phyloP scores from a whole-genome alignment of 2,888 invertebrate genomes.

The Mythimna vitellina region DNA sequence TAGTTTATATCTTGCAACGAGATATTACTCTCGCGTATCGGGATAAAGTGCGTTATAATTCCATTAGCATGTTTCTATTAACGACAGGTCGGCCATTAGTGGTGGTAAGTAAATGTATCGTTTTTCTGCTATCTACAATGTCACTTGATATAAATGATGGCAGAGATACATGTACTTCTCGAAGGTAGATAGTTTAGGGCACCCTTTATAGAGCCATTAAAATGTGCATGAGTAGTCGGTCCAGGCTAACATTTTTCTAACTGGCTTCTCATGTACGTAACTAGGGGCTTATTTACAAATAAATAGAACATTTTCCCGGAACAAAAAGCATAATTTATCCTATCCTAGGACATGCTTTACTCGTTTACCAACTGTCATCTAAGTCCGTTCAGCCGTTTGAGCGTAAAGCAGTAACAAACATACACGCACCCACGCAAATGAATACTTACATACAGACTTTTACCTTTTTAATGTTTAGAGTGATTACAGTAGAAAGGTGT shows the following conservation, averaged over 20 bases:
- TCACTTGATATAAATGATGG: constrained; percentile 35
- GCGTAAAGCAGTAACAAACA: too few species aligned
- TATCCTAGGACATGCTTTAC: too few species aligned
- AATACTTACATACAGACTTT: too few species aligned
- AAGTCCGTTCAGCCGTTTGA: too few species aligned
- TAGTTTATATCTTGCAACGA: constrained; percentile 53
- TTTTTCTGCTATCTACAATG: constrained; percentile 25
- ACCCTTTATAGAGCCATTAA: background rate
- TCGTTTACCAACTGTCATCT: too few species aligned
- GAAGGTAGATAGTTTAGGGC: background rate
- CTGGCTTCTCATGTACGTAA: too few species aligned
- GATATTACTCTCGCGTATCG: constrained; percentile 41
- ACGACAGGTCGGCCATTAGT: constrained; percentile 44
- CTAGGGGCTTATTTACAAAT: too few species aligned
- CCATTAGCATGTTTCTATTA: constrained; percentile 50
- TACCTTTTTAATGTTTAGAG: too few species aligned
- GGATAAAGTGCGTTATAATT: constrained; percentile 56
- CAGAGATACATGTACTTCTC: constrained; percentile 1
- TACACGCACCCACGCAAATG: too few species aligned
- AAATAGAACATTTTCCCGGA: too few species aligned
- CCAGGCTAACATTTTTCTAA: background rate
- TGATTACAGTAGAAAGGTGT: too few species aligned
- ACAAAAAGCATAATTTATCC: too few species aligned
- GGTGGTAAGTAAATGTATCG: constrained; percentile 34
- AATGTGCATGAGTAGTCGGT: background rate